A percentile compares a stretch with the other conserved stretches of the same genome.
These are phyloP conservation scores for Sericinus montela DNA, from an alignment of 2,888 invertebrate species.

Conservation along the genomic window DNA sequence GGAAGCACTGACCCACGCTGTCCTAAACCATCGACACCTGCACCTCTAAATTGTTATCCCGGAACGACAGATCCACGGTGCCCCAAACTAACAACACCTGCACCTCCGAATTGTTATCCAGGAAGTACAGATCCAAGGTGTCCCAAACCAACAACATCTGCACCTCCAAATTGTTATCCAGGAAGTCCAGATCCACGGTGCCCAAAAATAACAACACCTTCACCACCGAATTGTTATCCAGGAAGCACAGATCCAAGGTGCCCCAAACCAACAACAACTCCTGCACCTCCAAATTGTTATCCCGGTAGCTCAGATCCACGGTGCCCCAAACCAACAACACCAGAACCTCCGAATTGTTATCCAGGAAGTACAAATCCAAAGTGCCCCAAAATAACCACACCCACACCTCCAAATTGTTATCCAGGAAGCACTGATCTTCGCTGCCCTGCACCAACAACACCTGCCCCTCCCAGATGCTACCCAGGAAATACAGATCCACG, in stretches of 20 bases:
- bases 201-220: slow-evolving; percentile 24
- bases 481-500: neutral
- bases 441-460: neutral
- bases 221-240: slow-evolving; percentile 31
- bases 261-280: slow-evolving; percentile 28
- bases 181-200: neutral
- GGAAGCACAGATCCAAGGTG: slow-evolving; percentile 29
- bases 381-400: slow-evolving; percentile 38
- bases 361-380: slow-evolving; percentile 30
- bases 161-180: slow-evolving; percentile 17
- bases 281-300: slow-evolving; percentile 30
- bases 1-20: slow-evolving; percentile 30
- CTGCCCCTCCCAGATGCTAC: neutral
- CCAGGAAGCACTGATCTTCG: slow-evolving; percentile 29
- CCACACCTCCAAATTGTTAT: slow-evolving; percentile 28
- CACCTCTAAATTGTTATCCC: slow-evolving; percentile 22
- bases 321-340: slow-evolving; percentile 36
- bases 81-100: slow-evolving; percentile 37
- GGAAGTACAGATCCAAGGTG: slow-evolving; percentile 15
- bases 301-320: slow-evolving; percentile 39
- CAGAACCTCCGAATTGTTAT: slow-evolving; percentile 25
- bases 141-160: slow-evolving; percentile 24
- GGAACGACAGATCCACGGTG: slow-evolving; percentile 33
- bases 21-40: slow-evolving; percentile 21
- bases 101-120: slow-evolving; percentile 22